Evolutionary conservation across 2,888 invertebrate genomes (phyloP).

Genomic region (Poecilobothrus nobilitatus): DNA sequence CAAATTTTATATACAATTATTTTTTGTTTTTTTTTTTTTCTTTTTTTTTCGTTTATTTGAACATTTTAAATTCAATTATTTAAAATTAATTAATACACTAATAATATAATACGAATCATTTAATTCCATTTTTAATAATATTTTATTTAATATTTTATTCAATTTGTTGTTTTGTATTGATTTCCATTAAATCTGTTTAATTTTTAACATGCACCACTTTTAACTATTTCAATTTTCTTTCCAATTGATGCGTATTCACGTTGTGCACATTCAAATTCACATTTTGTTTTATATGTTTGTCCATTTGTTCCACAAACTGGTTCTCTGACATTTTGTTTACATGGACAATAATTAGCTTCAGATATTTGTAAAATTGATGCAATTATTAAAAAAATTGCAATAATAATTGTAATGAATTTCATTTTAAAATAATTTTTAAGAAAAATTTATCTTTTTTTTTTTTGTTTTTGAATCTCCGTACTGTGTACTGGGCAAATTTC

Average conservation of each 20-base stretch:
- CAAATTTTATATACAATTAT: too few relatives aligned
- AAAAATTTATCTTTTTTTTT: background rate
- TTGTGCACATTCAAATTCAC: constrained; percentile 83
- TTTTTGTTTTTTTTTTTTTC: too few relatives aligned
- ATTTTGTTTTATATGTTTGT: constrained; percentile 87
- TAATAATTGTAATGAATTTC: constrained; percentile 28
- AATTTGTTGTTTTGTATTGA: too few relatives aligned
- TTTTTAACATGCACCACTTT: background rate
- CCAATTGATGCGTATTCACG: constrained; percentile 33
- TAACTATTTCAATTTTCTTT: constrained; percentile 21
- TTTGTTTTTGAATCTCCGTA: background rate
- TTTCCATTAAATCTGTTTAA: too few relatives aligned
- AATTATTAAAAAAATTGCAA: constrained; percentile 23
- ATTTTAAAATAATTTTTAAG: constrained; percentile 23
- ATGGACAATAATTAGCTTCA: constrained; percentile 58
- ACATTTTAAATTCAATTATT: too few relatives aligned
- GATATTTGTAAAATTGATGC: constrained; percentile 23
- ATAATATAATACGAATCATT: too few relatives aligned
- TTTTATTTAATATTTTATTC: too few relatives aligned
- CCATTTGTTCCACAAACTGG: constrained; percentile 89
- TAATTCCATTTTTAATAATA: too few relatives aligned
- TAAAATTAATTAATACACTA: too few relatives aligned
- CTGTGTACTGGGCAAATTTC: too few relatives aligned
- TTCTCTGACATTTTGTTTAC: constrained; percentile 71
- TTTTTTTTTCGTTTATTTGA: too few relatives aligned